Evolutionary conservation across 2,113 vertebrate genomes (phyloP).

Genomic region (Rhinichthys klamathensis): DNA sequence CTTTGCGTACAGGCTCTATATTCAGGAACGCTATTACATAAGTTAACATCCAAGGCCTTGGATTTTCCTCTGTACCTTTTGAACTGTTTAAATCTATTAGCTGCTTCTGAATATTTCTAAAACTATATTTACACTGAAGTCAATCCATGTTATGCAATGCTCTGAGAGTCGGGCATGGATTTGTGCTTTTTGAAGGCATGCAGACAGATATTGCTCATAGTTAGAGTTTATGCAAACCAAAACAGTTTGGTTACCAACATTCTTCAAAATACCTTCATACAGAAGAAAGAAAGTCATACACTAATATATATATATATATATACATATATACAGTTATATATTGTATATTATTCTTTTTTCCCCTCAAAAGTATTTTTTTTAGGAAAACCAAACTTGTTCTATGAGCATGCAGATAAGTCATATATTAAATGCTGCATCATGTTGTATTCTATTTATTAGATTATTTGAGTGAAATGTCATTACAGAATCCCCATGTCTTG

Average conservation of each 20-base stretch:
- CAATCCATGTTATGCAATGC: background rate
- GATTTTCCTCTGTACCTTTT: slow-evolving; percentile 10
- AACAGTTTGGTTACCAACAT: too few species aligned
- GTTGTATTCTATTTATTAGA: background rate
- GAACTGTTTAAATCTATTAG: slow-evolving; percentile 22
- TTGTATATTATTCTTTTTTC: too few species aligned
- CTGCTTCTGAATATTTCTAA: slow-evolving; percentile 2
- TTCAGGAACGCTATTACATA: slow-evolving; percentile 6
- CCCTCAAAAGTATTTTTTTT: background rate
- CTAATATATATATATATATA: too few species aligned
- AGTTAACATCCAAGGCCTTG: background rate
- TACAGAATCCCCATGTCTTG: background rate
- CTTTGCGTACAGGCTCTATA: background rate
- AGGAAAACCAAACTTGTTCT: background rate
- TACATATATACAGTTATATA: too few species aligned
- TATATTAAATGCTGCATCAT: background rate
- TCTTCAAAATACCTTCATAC: too few species aligned
- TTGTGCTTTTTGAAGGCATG: background rate
- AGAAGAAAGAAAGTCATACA: too few species aligned
- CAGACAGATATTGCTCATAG: background rate
- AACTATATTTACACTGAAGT: background rate
- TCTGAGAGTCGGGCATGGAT: background rate
- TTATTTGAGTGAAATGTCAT: background rate
- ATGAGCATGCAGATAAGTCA: background rate
- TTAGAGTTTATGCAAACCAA: too few species aligned